Evolutionary conservation across 2,888 invertebrate genomes (phyloP).

Genomic region (Cremastobaeus sp.): DNA sequence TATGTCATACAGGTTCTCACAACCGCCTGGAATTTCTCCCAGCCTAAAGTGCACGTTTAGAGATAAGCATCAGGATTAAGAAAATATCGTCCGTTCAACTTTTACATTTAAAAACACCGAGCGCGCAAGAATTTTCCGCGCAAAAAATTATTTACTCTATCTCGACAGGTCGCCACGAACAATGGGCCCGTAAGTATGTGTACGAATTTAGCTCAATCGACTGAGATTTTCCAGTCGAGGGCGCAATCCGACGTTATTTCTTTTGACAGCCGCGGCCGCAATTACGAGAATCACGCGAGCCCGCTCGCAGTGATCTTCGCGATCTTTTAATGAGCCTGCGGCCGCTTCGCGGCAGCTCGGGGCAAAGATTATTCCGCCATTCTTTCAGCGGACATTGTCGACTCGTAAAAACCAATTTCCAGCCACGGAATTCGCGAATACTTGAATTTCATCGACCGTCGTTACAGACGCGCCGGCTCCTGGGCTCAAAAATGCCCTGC

Average conservation of each 20-base stretch:
- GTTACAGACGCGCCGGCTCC: background rate
- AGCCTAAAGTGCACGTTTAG: slow-evolving; percentile 56
- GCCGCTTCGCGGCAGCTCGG: slow-evolving; percentile 14
- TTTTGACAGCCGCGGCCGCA: background rate
- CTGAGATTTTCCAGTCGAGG: slow-evolving; percentile 19
- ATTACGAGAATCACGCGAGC: slow-evolving; percentile 7
- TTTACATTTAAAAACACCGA: slow-evolving; percentile 53
- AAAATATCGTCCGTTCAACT: slow-evolving; percentile 60
- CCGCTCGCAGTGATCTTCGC: slow-evolving; percentile 7
- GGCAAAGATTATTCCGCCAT: slow-evolving; percentile 34
- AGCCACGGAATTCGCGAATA: slow-evolving; percentile 5
- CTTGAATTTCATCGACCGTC: slow-evolving; percentile 11
- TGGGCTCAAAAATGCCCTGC: no score
- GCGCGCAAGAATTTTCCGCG: slow-evolving; percentile 42
- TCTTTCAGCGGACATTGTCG: slow-evolving; percentile 23
- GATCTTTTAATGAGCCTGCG: slow-evolving; percentile 27
- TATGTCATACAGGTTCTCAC: slow-evolving; percentile 58
- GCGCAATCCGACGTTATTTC: background rate
- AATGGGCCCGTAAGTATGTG: slow-evolving; percentile 15
- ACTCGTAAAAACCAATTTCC: slow-evolving; percentile 36
- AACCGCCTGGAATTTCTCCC: slow-evolving; percentile 57
- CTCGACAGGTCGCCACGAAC: slow-evolving; percentile 16
- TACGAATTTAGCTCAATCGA: slow-evolving; percentile 25
- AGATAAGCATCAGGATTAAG: slow-evolving; percentile 57
- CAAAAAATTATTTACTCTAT: slow-evolving; percentile 42